These are phyloP conservation scores for Temnothorax rugatulus DNA, from an alignment of 2,888 invertebrate genomes.

Conservation along the genomic window DNA sequence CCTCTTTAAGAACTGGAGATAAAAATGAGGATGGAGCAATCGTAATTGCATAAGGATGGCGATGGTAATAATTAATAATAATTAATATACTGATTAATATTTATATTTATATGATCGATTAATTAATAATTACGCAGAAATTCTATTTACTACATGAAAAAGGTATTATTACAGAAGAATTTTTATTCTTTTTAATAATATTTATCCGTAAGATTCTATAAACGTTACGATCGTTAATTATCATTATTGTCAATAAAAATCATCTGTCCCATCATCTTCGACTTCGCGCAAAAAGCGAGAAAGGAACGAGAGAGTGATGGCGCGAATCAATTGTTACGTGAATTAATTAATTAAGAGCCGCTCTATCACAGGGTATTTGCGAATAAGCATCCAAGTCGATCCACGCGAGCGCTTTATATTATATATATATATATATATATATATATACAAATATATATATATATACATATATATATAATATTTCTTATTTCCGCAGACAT, in stretches of 20 bases:
- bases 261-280: neutral
- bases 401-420: conserved; percentile 35
- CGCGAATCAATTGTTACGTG: conserved; percentile 49
- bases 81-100: conserved; percentile 31
- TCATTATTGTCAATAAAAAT: conserved; percentile 4
- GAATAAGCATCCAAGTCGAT: conserved; percentile 52
- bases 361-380: conserved; percentile 61
- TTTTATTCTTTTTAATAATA: conserved; percentile 26
- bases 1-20: neutral
- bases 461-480: too few relatives aligned
- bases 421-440: too few relatives aligned
- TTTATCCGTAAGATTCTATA: conserved; percentile 21
- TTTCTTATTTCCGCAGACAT: neutral
- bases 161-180: conserved; percentile 11
- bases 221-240: conserved; percentile 14
- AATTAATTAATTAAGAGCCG: conserved; percentile 27
- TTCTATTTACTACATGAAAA: conserved; percentile 17
- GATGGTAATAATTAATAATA: conserved; percentile 23
- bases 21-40: neutral
- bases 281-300: neutral
- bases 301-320: neutral
- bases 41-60: neutral
- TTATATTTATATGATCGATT: conserved; percentile 11
- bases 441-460: too few relatives aligned
- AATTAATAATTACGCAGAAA: conserved; percentile 7